These are phyloP conservation scores for Thymallus thymallus DNA, from an alignment of 2,113 vertebrate genomes.

Conservation along the genomic window DNA sequence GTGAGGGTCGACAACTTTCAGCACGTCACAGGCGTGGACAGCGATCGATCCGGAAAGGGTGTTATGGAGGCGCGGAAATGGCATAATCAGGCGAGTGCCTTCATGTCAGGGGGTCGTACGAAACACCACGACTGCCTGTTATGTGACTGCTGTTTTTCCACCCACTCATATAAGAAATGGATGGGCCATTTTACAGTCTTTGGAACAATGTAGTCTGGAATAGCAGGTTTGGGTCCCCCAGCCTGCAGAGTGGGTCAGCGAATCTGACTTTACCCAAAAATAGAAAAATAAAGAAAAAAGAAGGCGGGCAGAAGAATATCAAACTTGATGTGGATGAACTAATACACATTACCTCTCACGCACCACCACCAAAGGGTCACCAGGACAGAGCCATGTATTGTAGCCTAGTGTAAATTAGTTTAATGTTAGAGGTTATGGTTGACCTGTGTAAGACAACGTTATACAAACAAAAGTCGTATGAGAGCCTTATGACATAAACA, in stretches of 20 bases:
- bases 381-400: neutral
- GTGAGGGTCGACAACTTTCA: too few relatives aligned
- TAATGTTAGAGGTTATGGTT: neutral
- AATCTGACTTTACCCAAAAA: neutral
- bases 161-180: too few relatives aligned
- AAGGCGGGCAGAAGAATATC: neutral
- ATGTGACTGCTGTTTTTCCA: too few relatives aligned
- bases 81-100: too few relatives aligned
- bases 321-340: neutral
- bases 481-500: too few relatives aligned
- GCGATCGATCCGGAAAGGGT: too few relatives aligned
- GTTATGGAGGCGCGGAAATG: too few relatives aligned
- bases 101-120: too few relatives aligned
- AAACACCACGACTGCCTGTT: too few relatives aligned
- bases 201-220: neutral
- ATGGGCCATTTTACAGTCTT: neutral
- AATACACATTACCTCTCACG: neutral
- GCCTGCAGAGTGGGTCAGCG: neutral
- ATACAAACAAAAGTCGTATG: too few relatives aligned
- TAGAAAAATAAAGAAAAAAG: neutral
- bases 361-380: neutral
- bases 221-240: neutral
- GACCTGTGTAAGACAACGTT: neutral
- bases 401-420: neutral
- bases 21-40: too few relatives aligned